Evolutionary conservation across 2,113 vertebrate species (phyloP), one percentile per base, ranked within the genome.

Genomic region (Pampusana beccarii): DNA sequence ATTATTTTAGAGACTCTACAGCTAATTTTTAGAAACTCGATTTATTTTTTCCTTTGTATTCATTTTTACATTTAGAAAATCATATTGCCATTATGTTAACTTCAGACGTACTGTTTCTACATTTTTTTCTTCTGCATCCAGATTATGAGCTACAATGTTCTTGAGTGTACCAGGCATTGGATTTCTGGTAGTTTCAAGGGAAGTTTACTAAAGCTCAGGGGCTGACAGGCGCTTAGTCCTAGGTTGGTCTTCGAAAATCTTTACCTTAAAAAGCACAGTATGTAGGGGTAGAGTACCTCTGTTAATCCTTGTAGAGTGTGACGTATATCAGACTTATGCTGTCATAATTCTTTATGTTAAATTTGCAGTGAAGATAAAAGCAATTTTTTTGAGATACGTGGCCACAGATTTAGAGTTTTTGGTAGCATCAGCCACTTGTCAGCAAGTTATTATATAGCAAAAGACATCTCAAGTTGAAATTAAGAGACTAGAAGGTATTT

Each of bases 1-100:
- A 78, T 93, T 91, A 92, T 94, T 95, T 95, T 85, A 72, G 70
- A 91, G 57, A 80, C 29, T 64, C 5, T 78, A 56, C 6, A 79
- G 75, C 16, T 67, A 75, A 38, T 72, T 88, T 85, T 90, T 44
- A 80, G 62, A 75, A 82, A 70, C 8, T 26, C 15, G 44, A 2
- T 36, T 70, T 70, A 69, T 8, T 78, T 65, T 23, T 33, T 29
- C 28, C 34, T 65, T 80, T 72, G 48, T 44, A 64, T 87, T 89
- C 20, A 84, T 77, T 90, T 53, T 70, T 80, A 42, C 31, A 66
- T 72, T 95, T 31, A 50, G 78, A 92, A 84, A 80, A 25, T 72
- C 11, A 9, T 72, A 40, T 54, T 91, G 57, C 16, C 12, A 23
- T 82, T 81, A 66, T 74, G 29, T 72, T 78, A 10, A 53, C n/a